Evolutionary conservation across 2,888 invertebrate genomes (phyloP), one percentile per base, ranked within the genome.

Genomic region (Siphlonurus alternatus): DNA sequence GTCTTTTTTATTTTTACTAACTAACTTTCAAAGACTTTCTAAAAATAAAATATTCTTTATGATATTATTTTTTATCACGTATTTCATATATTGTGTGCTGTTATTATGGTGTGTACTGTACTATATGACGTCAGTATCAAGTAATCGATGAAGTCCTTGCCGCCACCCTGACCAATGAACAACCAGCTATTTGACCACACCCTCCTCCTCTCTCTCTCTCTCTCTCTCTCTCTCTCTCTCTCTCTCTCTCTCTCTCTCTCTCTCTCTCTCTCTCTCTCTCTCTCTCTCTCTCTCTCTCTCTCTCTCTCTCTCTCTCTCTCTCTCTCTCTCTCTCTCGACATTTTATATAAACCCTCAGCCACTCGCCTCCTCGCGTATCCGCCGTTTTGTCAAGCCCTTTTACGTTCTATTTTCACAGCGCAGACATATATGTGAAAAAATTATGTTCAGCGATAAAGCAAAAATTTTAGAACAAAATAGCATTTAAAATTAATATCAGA

Each of bases 231-330:
- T n/a, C n/a, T 3, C 22, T 22, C 3, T 10, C 61, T 23, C 61
- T 23, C n/a, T 23, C 61, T 61, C 61, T 20, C 22, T 59, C 59
- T 2, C 66, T 62, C 51, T 53, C 53, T 2, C 66, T 61, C 25
- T n/a, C n/a, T n/a, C n/a, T 3, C 22, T 22, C 3, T 10, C 61
- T 23, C 61, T 23, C n/a, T 23, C 56, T 18, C 56, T 18, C 56
- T 20, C 56, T 56, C 56, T 7, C 20, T 20, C 20, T 20, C 18
- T 7, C 60, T 23, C 20, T 5, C 23, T 23, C 23, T n/a, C 60
- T 10, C 22, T 2, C 56, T 18, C 56, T 18, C 56, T 20, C 56
- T 56, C 56, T 7, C 20, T 20, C 20, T 20, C 18, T 7, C 60
- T 23, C 20, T 5, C 23, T 23, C 23, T n/a, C 60, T 10, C 22